Evolutionary conservation across 2,113 vertebrate genomes (phyloP).

Genomic region (Phainopepla nitens): DNA sequence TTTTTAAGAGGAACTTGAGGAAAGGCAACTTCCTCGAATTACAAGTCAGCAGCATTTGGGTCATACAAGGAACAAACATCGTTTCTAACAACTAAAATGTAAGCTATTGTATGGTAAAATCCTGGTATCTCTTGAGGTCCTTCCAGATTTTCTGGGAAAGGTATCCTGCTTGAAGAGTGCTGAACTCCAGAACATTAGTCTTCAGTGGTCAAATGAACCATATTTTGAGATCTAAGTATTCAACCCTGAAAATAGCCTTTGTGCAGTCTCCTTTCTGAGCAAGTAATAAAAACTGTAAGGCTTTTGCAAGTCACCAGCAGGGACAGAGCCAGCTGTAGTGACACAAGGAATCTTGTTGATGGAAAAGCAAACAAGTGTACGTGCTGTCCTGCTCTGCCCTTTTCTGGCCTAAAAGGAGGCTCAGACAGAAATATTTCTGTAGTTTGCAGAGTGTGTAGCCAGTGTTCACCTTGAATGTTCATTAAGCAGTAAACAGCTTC

Average conservation of each 20-base stretch:
- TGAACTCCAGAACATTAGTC: background rate
- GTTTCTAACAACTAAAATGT: background rate
- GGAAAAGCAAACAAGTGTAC: background rate
- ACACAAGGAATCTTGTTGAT: background rate
- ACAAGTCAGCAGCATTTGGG: background rate
- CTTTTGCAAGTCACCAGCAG: background rate
- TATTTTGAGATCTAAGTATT: background rate
- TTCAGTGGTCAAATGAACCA: background rate
- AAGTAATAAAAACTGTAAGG: background rate
- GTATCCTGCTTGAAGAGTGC: background rate
- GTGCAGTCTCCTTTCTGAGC: background rate
- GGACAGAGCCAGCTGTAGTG: background rate
- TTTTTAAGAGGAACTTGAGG: background rate
- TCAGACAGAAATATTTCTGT: background rate
- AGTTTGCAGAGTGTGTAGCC: background rate
- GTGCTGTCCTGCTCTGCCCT: background rate
- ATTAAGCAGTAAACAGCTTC: background rate
- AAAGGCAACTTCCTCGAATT: background rate
- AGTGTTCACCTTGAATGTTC: background rate
- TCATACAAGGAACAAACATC: background rate
- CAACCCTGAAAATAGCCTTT: background rate
- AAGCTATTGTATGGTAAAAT: background rate
- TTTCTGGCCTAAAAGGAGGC: background rate
- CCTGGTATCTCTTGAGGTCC: background rate
- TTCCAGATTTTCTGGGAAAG: background rate